Conservation (phyloP, 2,888 invertebrate species). For the Cepaea hortensis region DNA sequence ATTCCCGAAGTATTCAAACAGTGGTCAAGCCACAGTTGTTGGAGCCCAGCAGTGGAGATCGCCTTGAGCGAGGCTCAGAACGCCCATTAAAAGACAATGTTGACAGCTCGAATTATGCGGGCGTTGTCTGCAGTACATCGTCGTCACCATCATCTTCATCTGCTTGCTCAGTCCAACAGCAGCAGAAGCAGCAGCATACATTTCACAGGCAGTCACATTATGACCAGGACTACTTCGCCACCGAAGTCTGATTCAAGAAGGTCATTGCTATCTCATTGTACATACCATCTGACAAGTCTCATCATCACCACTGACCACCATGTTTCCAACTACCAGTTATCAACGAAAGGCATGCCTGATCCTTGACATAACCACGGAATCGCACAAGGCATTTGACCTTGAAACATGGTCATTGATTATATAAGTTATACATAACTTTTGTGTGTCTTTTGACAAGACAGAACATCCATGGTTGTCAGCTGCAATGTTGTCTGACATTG, state of each 20-base stretch:
- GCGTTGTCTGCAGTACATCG: neutral
- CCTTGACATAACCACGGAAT: too few species aligned
- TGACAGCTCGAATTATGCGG: slow-evolving; percentile 36
- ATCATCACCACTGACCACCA: too few species aligned
- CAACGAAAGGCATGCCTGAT: too few species aligned
- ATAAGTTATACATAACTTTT: too few species aligned
- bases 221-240: slow-evolving; percentile 51
- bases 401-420: too few species aligned
- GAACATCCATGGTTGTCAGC: too few species aligned
- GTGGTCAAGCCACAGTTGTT: slow-evolving; percentile 33
- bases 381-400: too few species aligned
- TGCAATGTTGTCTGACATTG: too few species aligned
- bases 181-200: slow-evolving; percentile 25
- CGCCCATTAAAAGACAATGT: slow-evolving; percentile 44
- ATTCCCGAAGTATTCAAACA: slow-evolving; percentile 35
- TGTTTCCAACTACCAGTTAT: too few species aligned
- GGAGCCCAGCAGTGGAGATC: neutral
- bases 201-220: slow-evolving; percentile 43
- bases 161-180: slow-evolving; percentile 24
- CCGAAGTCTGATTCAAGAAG: slow-evolving; percentile 47
- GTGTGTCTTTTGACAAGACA: too few species aligned
- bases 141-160: slow-evolving; percentile 7
- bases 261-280: slow-evolving; percentile 1
- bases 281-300: neutral
- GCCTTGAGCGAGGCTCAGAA: neutral